Percentiles rank a stretch among this genome's conserved stretches.
Evolutionary conservation across 2,797 vertebrate genomes (phyloP).

Genomic region (Pelodytes ibericus): DNA sequence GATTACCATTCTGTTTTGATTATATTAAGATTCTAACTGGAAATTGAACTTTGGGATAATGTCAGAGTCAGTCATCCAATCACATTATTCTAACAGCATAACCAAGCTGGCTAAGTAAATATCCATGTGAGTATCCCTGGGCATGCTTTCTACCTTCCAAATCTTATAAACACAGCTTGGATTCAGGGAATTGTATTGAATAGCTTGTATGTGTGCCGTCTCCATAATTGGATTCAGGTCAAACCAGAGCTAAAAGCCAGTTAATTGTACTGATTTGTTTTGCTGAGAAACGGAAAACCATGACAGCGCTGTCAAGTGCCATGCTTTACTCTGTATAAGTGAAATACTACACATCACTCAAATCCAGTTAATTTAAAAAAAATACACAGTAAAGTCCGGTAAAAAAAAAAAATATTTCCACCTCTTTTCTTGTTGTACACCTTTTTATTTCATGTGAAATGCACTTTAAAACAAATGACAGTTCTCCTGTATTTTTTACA

Average conservation of each 20-base stretch:
- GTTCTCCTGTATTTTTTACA: no score
- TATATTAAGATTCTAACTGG: slow-evolving; percentile 33
- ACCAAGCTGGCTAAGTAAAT: slow-evolving; percentile 23
- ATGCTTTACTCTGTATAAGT: slow-evolving; percentile 23
- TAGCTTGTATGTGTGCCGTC: neutral
- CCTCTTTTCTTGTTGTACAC: no score
- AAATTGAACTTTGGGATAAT: slow-evolving; percentile 26
- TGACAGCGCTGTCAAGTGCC: slow-evolving; percentile 40
- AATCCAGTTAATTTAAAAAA: neutral
- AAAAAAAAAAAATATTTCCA: neutral
- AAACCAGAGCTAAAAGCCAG: neutral
- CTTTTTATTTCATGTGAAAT: no score
- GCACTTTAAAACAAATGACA: no score
- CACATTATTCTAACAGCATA: slow-evolving; percentile 30
- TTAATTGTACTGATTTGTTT: slow-evolving; percentile 52
- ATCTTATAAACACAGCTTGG: neutral
- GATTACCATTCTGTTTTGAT: slow-evolving; percentile 37
- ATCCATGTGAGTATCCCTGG: neutral
- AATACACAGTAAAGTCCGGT: neutral
- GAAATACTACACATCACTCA: neutral
- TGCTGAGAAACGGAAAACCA: slow-evolving; percentile 41
- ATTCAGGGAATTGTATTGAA: slow-evolving; percentile 19
- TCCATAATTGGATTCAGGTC: slow-evolving; percentile 32
- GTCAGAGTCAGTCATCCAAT: slow-evolving; percentile 17
- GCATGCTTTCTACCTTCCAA: slow-evolving; percentile 36